Evolutionary conservation across 2,888 invertebrate species (phyloP), one percentile per base, ranked within the genome.

Genomic region (Eristalis arbustorum): DNA sequence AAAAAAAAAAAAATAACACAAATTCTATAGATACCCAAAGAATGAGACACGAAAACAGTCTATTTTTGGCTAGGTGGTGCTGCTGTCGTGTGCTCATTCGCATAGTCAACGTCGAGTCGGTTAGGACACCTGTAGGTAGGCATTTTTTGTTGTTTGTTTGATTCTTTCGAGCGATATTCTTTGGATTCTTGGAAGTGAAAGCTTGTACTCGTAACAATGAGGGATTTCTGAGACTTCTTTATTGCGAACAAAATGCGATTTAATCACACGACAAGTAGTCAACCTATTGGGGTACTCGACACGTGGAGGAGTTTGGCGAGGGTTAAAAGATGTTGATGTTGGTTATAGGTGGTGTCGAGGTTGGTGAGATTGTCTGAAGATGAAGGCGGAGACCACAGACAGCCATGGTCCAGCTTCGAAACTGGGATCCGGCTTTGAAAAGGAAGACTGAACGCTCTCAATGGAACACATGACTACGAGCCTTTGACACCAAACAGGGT

Each of bases 41-140:
- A 28, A 59, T 59, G 59, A 25, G 59, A 59, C 59, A 59, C 59
- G 59, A 59, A 59, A 59, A 59, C 59, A 59, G 25, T 25, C 25
- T 59, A 59, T 59, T 59, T 59, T 59, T 59, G 59, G 59, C 25
- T 25, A 5, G 25, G 59, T 25, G 25, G 59, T 25, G 11, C 59
- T 23, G 59, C 59, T 25, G 59, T 59, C 59, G 59, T 59, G 59
- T 59, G 59, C 25, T 13, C 25, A 25, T 25, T 59, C 59, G 23
- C 59, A n/a, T 25, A 59, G 59, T 13, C 25, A 59, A 23, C 25
- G 25, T 25, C 59, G 59, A 59, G 59, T 25, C 25, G 59, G 25
- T 25, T 23, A 59, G 59, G 59, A 23, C 23, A 59, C 23, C 23
- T 59, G 59, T 59, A 59, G 59, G 59, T 25, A 25, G 59, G 18